Evolutionary conservation across 1,140 invertebrate genomes (phyloP).

Genomic region (Anoplophora glabripennis): DNA sequence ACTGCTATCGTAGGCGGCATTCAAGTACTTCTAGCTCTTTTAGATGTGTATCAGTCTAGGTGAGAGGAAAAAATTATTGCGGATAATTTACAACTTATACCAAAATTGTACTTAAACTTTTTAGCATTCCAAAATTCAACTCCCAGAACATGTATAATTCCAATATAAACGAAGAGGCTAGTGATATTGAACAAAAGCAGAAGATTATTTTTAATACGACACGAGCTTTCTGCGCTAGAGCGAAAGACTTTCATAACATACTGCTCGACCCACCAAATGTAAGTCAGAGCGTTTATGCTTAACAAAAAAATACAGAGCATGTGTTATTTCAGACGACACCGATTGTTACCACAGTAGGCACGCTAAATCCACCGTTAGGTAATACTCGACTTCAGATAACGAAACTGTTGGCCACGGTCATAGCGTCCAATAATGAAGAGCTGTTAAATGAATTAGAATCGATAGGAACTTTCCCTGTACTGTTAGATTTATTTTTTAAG

Average conservation of each 20-base stretch:
- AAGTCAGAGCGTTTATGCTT: constrained; percentile 25
- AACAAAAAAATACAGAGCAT: background rate
- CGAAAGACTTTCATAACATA: constrained; percentile 70
- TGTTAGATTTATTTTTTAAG: constrained; percentile 79
- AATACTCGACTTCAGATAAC: constrained; percentile 73
- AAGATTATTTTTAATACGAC: constrained; percentile 59
- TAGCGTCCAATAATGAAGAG: constrained; percentile 63
- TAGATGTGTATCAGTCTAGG: constrained; percentile 55
- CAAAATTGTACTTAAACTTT: background rate
- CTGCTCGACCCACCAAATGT: constrained; percentile 73
- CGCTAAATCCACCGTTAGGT: constrained; percentile 71
- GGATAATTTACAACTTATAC: background rate
- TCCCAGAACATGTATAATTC: constrained; percentile 34
- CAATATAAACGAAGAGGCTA: constrained; percentile 42
- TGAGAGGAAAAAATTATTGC: constrained; percentile 18
- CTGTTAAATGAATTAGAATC: constrained; percentile 53
- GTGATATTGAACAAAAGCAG: constrained; percentile 52
- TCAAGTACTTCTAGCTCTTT: constrained; percentile 70
- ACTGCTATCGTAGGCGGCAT: constrained; percentile 77
- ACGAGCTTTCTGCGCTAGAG: constrained; percentile 61
- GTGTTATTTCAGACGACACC: constrained; percentile 53
- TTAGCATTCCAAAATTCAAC: constrained; percentile 36
- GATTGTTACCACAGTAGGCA: constrained; percentile 63
- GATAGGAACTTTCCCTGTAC: constrained; percentile 50
- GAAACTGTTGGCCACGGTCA: constrained; percentile 67